Base-by-base conservation (phyloP, 92 coral and sea anemone genomes). In the Bergia sp. region DNA sequence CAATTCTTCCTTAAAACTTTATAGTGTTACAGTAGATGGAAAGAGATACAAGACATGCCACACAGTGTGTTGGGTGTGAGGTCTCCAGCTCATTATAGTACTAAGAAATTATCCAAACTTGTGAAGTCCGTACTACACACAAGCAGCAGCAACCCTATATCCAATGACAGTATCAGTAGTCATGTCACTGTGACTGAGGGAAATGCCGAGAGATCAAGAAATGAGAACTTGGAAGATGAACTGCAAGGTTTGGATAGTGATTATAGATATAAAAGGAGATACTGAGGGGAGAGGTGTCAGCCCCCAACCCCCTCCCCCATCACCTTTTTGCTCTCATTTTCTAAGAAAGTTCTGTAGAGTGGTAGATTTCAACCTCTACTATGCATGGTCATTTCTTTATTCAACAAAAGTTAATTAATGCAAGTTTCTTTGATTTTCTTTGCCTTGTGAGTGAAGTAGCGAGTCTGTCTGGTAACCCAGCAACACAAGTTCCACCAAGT, bases 21-120 rank as follows among this genome's bases (percentile, higher is more conserved):
- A 61, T 83, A 97, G 99, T 97, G 99, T 86, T 95, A 94, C 8
- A 94, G 86, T 57, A 84, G 96, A 79, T 97, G 99, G 99, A 94
- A 91, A 50, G 99, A 95, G 67, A 92, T 96, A 79, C 92, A 91
- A 57, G 86, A 91, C 45, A 67, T 90, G 79, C 67, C 55, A 50
- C 87, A 88, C 16, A 82, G 80, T 38, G 75, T 42, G 53, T 38
- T 82, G 37, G 86, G 82, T 20, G 58, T 65, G 15, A 66, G 37
- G 41, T 12, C 74, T 21, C 79, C 84, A 38, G 77, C 81, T 45
- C 76, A 93, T 65, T 66, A 88, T 38, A 89, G 61, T 20, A 82
- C 77, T 20, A 91, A 81, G 41, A 82, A 86, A 73, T 53, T 97
- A 6, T 90, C 93, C 55, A 91, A 82, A 45, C 86, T 95, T 47